phyloP scores from a whole-genome alignment of 2,888 invertebrate genomes.

The Agrotis clavis region DNA sequence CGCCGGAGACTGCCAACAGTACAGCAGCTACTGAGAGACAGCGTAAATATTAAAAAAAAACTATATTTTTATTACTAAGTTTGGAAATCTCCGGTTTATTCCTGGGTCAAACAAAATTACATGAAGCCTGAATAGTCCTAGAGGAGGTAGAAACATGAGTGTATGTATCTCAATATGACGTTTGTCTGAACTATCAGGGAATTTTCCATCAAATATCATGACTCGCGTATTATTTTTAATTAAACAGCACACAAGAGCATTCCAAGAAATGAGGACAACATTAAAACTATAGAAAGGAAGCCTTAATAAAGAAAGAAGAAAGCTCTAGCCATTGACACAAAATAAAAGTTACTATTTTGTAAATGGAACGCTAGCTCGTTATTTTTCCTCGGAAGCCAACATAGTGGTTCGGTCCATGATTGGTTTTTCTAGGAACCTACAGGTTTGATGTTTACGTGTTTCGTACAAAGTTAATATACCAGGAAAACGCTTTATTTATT shows the following conservation, averaged over 20 bases:
- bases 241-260: background rate
- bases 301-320: slow-evolving; percentile 8
- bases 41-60: slow-evolving; percentile 73
- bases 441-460: slow-evolving; percentile 23
- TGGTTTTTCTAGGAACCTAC: slow-evolving; percentile 40
- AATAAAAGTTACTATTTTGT: slow-evolving; percentile 29
- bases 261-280: background rate
- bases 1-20: slow-evolving; percentile 67
- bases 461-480: slow-evolving; percentile 23
- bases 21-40: slow-evolving; percentile 64
- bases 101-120: background rate
- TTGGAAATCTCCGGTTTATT: too few species aligned
- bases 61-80: too few species aligned
- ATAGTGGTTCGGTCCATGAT: slow-evolving; percentile 20
- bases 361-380: slow-evolving; percentile 23
- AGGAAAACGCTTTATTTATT: slow-evolving; percentile 28
- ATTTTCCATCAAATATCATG: too few species aligned
- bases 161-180: background rate
- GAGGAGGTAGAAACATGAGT: background rate
- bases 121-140: background rate
- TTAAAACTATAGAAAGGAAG: slow-evolving; percentile 5
- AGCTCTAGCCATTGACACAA: background rate
- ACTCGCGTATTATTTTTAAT: background rate
- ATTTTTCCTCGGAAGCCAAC: slow-evolving; percentile 16
- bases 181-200: background rate